Evolutionary conservation across 2,797 vertebrate genomes (phyloP).

Genomic region (Phoeniculus purpureus): DNA sequence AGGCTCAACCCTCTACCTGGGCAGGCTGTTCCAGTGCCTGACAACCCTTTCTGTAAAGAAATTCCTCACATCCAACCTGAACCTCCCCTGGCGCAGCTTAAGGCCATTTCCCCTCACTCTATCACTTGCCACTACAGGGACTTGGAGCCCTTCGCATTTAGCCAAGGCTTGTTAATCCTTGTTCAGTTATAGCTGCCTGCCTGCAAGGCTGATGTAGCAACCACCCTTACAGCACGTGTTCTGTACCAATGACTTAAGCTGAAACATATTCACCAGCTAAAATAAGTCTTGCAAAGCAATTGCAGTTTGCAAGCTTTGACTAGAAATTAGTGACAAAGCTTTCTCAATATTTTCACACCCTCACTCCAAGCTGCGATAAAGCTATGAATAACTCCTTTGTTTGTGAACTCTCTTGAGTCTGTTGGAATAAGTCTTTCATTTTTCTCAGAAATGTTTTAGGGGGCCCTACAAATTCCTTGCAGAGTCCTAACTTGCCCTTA

Average conservation of each 20-base stretch:
- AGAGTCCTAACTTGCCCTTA: background rate
- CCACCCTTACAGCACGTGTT: background rate
- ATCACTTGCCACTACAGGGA: too few relatives aligned
- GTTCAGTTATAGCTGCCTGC: background rate
- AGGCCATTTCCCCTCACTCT: too few relatives aligned
- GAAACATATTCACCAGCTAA: background rate
- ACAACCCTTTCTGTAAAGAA: too few relatives aligned
- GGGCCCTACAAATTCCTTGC: background rate
- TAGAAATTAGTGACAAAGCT: constrained; percentile 38
- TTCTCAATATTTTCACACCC: constrained; percentile 38
- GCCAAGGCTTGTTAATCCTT: background rate
- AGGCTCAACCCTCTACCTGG: too few relatives aligned
- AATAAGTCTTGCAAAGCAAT: constrained; percentile 3
- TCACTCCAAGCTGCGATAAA: background rate
- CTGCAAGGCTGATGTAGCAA: background rate
- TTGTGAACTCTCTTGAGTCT: background rate
- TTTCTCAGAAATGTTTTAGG: background rate
- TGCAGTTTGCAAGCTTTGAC: constrained; percentile 26
- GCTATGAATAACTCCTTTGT: constrained; percentile 33
- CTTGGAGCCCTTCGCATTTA: background rate
- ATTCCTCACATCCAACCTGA: too few relatives aligned
- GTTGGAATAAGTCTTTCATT: background rate
- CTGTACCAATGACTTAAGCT: background rate
- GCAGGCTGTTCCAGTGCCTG: too few relatives aligned
- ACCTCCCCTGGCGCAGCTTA: too few relatives aligned